Base-by-base conservation (phyloP, 2,113 vertebrate genomes). In the Ictalurus punctatus region DNA sequence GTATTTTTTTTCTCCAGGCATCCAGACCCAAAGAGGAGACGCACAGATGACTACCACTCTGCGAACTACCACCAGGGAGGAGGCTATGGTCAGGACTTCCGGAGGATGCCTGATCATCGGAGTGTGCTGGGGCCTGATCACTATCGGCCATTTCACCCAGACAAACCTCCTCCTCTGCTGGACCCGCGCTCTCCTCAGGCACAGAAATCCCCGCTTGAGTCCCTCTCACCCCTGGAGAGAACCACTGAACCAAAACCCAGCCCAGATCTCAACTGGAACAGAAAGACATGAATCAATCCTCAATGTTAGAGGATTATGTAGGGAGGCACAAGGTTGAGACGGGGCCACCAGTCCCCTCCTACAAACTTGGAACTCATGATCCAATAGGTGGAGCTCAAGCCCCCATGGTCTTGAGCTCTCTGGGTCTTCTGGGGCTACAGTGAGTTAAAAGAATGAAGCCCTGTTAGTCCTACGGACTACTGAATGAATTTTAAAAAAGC, bases 181-280 rank as follows among this genome's bases (percentile, higher is more conserved):
- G 98, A 99, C 91, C 98, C 98, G 52, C 98, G 98, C 85, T 99
- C 98, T 0, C 98, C 98, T 2, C 97, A 97, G 89, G 94, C 96
- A 37, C 98, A 99, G 94, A 98, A 97, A 92, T 99, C 98, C 48
- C 98, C 98, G 0, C 97, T 97, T 0, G 98, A 99, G 80, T 95
- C 97, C 21, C 98, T 97, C 93, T 98, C 98, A 0, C 97, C 98
- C 0, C 95, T 95, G 0, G 98, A 99, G 93, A 96, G 97, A 83
- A 97, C 97, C 0, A 91, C 93, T 88, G 98, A 99, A 92, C 96
- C 96, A 86, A 98, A 97, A 90, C 94, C 94, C 84, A 94, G 94
- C 67, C 93, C 95, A 44, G 98, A 99, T 67, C 96, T 97, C 61
- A 97, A 95, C 95, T 99, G 98, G 98, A 98, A 96, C 88, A 96